A percentile compares a stretch with the other conserved stretches of the same genome.
Conservation (phyloP, 2,888 invertebrate species). For the Endotricha flammealis region DNA sequence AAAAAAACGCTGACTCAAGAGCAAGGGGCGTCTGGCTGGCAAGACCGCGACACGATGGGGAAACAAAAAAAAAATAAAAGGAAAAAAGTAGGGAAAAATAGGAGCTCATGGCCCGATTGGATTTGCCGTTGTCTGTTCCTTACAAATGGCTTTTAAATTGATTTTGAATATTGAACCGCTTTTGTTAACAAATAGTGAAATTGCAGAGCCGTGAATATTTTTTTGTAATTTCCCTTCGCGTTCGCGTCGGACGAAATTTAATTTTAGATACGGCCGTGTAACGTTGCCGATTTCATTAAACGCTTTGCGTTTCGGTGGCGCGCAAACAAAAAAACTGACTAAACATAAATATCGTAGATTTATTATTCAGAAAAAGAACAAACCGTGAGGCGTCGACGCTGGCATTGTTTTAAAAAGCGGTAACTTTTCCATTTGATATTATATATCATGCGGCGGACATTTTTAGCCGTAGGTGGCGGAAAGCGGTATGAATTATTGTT, state of each 20-base stretch:
- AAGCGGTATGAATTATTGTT: conserved; percentile 77
- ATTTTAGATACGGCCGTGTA: conserved; percentile 4
- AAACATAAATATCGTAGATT: conserved; percentile 41
- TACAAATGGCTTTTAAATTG: conserved; percentile 75
- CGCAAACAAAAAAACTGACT: conserved; percentile 20
- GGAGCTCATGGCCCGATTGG: conserved; percentile 65
- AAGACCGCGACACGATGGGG: conserved; percentile 71
- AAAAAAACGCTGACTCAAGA: conserved; percentile 70
- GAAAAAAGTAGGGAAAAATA: conserved; percentile 55
- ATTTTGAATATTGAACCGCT: conserved; percentile 62
- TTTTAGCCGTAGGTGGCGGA: conserved; percentile 78
- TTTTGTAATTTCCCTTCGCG: conserved; percentile 12
- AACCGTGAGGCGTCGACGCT: conserved; percentile 43
- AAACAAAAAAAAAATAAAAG: conserved; percentile 54
- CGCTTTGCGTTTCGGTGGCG: conserved; percentile 5
- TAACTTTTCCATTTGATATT: conserved; percentile 74
- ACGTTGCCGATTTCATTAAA: conserved; percentile 6
- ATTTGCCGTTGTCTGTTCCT: conserved; percentile 74
- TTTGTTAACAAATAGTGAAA: conserved; percentile 48
- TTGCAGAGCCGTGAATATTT: conserved; percentile 18
- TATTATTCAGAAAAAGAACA: conserved; percentile 55
- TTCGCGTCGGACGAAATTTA: conserved; percentile 5
- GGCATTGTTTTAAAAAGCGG: conserved; percentile 73
- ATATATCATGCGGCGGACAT: conserved; percentile 75
- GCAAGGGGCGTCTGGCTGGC: conserved; percentile 70